Conservation (phyloP, 2,113 vertebrate genomes). For the Benitochromis conjunctus region DNA sequence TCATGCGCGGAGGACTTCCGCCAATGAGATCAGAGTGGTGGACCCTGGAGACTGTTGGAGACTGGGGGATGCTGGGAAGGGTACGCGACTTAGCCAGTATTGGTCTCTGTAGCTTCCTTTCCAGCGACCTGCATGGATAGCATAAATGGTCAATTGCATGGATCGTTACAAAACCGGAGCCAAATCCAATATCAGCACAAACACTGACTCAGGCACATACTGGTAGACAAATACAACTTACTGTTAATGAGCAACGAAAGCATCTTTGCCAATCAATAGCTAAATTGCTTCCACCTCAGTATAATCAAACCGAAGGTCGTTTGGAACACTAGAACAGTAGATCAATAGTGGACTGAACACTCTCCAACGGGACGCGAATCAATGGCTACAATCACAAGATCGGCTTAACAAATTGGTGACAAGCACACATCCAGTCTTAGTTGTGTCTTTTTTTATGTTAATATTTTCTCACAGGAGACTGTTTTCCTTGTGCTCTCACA, state of each 20-base stretch:
- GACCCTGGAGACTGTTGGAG: slow-evolving; percentile 78
- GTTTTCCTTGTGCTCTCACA: background rate
- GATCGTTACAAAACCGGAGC: background rate
- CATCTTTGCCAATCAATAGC: slow-evolving; percentile 38
- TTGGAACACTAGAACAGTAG: slow-evolving; percentile 12
- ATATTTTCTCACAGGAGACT: background rate
- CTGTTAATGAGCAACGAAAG: slow-evolving; percentile 26
- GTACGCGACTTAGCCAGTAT: slow-evolving; percentile 84
- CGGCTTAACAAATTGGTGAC: background rate
- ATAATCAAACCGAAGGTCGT: slow-evolving; percentile 29
- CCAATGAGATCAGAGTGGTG: slow-evolving; percentile 67
- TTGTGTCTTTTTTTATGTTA: background rate
- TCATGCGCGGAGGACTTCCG: slow-evolving; percentile 68
- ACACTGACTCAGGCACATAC: background rate
- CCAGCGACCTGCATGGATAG: slow-evolving; percentile 78
- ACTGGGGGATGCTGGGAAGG: slow-evolving; percentile 89
- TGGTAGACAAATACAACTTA: background rate
- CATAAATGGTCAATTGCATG: background rate
- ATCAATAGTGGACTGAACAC: background rate
- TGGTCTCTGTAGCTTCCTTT: slow-evolving; percentile 83
- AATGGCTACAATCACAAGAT: slow-evolving; percentile 17
- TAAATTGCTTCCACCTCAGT: slow-evolving; percentile 41
- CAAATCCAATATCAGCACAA: background rate
- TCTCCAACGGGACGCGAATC: slow-evolving; percentile 12
- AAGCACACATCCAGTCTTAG: background rate